Evolutionary conservation across 2,888 invertebrate genomes (phyloP), one percentile per base, ranked within the genome.

Genomic region (Marasmarcha lunaedactyla): DNA sequence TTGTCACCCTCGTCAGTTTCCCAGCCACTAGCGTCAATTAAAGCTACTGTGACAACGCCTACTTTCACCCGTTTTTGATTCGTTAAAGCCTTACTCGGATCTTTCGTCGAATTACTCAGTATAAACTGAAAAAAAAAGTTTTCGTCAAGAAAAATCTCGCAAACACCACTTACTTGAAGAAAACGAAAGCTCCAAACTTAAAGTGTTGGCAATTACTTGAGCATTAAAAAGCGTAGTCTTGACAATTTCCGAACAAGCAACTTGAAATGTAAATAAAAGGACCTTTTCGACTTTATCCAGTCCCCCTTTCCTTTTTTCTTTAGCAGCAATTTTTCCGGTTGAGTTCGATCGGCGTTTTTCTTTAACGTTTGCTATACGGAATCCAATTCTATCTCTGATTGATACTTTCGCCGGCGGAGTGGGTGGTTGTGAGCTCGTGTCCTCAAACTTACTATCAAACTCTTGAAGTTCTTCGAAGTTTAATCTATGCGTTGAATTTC

Each of bases 11-110:
- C 89, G 76, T 92, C 90, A 9, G 89, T 87, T 43, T 91, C 86
- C 43, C 97, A 84, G 63, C 93, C 91, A 71, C 89, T 92, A 27
- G 93, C 96, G 77, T 98, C 97, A 20, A 98, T 93, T 45, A 98
- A 84, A 30, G 96, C 92, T 55, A 98, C 90, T 38, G 95, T 97
- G 10, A 98, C 94, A 15, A 97, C 94, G 11, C 94, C 78, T 30
- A 65, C 3, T 20, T 20, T 20, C 3, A 3, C 7, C 20, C 7
- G 3, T 20, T 20, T 20, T 3, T 20, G 41, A 63, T 72, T 78
- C 7, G 50, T 55, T 45, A 55, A 71, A 50, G 71, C 76, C 51
- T 54, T 68, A 2, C 50, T 39, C 11, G 49, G 40, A 12, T 67
- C 63, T 37, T 67, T 73, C 1, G 61, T 53, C n/a, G 69, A 65